A percentile compares a stretch with the other conserved stretches of the same genome.
These are phyloP conservation scores for Scylla paramamosain DNA, from an alignment of 1,140 invertebrate species.

Conservation along the genomic window DNA sequence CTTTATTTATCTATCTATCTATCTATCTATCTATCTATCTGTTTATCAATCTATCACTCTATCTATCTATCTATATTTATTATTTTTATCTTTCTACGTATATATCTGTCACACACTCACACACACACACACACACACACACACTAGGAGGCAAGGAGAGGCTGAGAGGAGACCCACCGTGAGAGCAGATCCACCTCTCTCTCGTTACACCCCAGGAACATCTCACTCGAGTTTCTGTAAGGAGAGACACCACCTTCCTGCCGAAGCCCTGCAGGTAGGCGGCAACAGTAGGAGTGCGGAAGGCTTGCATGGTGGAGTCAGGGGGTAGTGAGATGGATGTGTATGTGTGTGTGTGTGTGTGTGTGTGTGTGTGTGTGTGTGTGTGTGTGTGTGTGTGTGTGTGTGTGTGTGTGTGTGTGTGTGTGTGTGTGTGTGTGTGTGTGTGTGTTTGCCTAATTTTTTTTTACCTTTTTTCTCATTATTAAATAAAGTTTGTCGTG, in stretches of 20 bases:
- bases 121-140: conserved; percentile 4
- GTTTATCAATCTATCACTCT: too few relatives aligned
- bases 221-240: conserved; percentile 3
- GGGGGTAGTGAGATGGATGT: background rate
- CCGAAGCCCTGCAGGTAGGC: conserved; percentile 6
- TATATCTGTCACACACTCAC: conserved; percentile 1
- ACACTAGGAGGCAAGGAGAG: background rate
- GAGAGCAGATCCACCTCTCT: background rate
- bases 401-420: too few relatives aligned
- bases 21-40: too few relatives aligned
- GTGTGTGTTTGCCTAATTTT: too few relatives aligned
- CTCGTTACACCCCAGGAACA: background rate
- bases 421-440: too few relatives aligned
- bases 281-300: background rate
- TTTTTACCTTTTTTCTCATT: too few relatives aligned
- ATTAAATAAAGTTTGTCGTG: too few relatives aligned
- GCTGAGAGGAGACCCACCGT: background rate
- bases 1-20: too few relatives aligned
- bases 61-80: too few relatives aligned
- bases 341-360: conserved; percentile 5
- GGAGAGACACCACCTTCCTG: background rate
- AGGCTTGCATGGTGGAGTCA: background rate
- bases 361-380: background rate
- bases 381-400: too few relatives aligned
- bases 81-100: too few relatives aligned